A percentile compares a stretch with the other conserved stretches of the same genome.
phyloP scores from a whole-genome alignment of 2,888 invertebrate species.

The Meiosimyza decipiens region DNA sequence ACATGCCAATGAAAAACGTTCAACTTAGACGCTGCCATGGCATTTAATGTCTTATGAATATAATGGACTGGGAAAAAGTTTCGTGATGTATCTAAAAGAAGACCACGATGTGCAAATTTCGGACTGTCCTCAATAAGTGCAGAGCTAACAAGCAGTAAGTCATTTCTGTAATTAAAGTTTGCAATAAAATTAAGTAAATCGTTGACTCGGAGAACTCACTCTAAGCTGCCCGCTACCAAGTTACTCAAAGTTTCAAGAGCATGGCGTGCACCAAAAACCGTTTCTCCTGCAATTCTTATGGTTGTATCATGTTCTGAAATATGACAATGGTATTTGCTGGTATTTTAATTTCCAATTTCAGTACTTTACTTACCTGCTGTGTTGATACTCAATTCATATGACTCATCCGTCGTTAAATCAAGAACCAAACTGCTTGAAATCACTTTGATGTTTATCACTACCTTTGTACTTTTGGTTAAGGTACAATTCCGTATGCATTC shows the following conservation, averaged over 20 bases:
- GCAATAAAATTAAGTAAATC: background rate
- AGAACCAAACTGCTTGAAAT: conserved; percentile 67
- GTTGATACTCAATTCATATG: conserved; percentile 71
- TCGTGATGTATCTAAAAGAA: conserved; percentile 86
- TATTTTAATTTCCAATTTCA: background rate
- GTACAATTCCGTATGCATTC: conserved; percentile 69
- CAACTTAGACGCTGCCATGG: conserved; percentile 85
- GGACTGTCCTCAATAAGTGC: conserved; percentile 80
- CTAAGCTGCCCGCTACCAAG: conserved; percentile 65
- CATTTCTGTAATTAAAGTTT: conserved; percentile 54
- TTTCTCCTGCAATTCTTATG: conserved; percentile 69
- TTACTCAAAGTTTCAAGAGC: conserved; percentile 79
- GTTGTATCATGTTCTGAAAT: conserved; percentile 65
- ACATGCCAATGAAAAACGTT: conserved; percentile 92
- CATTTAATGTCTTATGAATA: conserved; percentile 76
- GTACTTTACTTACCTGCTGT: conserved; percentile 66
- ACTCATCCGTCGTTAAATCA: conserved; percentile 75
- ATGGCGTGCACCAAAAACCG: conserved; percentile 77
- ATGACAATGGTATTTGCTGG: background rate
- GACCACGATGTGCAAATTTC: conserved; percentile 81
- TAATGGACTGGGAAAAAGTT: conserved; percentile 81
- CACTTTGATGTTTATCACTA: conserved; percentile 69
- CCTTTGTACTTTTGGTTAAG: conserved; percentile 65
- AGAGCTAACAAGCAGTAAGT: conserved; percentile 71
- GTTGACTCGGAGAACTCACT: background rate